Evolutionary conservation across 2,113 vertebrate genomes (phyloP), one percentile per base, ranked within the genome.

Genomic region (Muscicapa adusta): DNA sequence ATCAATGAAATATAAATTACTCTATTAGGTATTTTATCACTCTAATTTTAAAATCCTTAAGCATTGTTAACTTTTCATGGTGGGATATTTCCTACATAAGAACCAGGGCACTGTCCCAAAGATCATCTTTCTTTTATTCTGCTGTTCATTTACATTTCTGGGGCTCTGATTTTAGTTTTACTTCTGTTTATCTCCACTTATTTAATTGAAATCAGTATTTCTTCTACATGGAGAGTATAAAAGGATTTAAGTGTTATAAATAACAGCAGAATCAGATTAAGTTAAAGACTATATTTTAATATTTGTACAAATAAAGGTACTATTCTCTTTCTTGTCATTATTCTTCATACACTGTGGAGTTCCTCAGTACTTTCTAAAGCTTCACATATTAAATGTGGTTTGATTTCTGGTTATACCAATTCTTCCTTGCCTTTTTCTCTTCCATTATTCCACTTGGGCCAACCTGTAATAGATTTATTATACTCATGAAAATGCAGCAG

Each of bases 401-500:
- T 73, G 40, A 47, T 90, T 90, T 84, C 65, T 77, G 14, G 19
- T 81, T 92, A 60, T 74, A 31, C 6, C 24, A 77, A 43, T 50
- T 51, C 42, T 6, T 93, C n/a, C 11, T 70, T 71, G 24, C 14
- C 19, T 57, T 91, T 84, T 83, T 68, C 56, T 83, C 13, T 75
- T 76, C 16, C 33, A 26, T 74, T 12, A 89, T 74, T 90, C 48
- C 73, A 5, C 56, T 62, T 80, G 20, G 81, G 10, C 74, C 47
- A 71, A 47, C 53, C 7, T 0, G 0, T 47, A 85, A 60, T 43
- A 48, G 38, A 38, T 70, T 93, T 85, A 71, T 95, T 94, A 63
- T 43, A 48, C 29, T 91, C 31, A 77, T 88, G 88, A 96, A 95
- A 93, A 90, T 91, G 56, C 72, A 80, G 25, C 63, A 91, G 5